A percentile compares a stretch with the other conserved stretches of the same genome.
phyloP scores from a whole-genome alignment of 35 echinoderm and acorn worm species.

The Lytechinus pictus region DNA sequence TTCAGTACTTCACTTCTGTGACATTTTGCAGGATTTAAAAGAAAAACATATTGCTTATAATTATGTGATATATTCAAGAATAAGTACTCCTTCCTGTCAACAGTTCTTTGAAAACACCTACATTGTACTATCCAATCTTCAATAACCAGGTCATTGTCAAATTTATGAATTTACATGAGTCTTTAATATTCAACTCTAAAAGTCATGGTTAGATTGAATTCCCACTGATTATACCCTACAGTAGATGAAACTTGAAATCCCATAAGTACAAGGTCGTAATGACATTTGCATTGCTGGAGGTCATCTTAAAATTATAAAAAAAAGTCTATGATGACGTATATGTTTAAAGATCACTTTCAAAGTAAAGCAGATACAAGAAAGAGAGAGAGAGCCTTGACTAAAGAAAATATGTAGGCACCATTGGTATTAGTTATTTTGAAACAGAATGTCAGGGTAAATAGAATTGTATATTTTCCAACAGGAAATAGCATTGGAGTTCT shows the following conservation, averaged over 20 bases:
- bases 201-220: background rate
- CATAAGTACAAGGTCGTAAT: background rate
- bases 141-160: background rate
- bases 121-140: background rate
- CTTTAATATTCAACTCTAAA: background rate
- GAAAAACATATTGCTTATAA: background rate
- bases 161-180: background rate
- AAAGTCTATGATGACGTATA: background rate
- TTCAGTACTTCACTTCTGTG: background rate
- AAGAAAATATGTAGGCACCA: background rate
- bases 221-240: background rate
- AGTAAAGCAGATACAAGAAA: background rate
- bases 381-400: background rate
- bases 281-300: background rate
- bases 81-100: background rate
- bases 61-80: background rate
- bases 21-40: background rate
- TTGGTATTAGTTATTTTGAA: background rate
- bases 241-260: background rate
- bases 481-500: background rate
- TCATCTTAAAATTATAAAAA: background rate
- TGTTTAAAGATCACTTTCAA: background rate
- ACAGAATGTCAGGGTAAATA: background rate
- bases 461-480: background rate
- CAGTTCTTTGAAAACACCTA: background rate